A percentile compares a stretch with the other conserved stretches of the same genome.
Conservation (phyloP, 2,797 vertebrate species). For the Zalophus californianus region DNA sequence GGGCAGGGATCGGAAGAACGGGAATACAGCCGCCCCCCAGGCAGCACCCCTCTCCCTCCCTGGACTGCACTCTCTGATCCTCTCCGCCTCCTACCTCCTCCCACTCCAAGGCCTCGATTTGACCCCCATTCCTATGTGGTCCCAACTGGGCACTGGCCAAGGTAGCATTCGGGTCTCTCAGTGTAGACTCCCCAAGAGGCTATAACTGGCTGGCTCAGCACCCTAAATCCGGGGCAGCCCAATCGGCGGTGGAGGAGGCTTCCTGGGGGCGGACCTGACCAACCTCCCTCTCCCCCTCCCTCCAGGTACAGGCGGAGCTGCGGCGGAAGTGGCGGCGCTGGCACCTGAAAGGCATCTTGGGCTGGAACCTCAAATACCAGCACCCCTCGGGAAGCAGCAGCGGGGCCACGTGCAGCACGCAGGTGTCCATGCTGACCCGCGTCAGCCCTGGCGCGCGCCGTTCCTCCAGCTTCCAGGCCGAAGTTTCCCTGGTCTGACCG, state of each 20-base stretch:
- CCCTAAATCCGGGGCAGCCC: not conserved
- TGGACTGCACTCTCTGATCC: not conserved
- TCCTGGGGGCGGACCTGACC: not conserved
- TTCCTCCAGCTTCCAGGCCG: slow-evolving; percentile 89
- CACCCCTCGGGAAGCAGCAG: slow-evolving; percentile 95
- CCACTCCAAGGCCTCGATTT: not conserved
- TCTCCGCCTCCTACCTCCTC: not conserved
- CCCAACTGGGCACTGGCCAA: not conserved
- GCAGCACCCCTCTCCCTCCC: not conserved
- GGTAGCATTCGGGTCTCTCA: not conserved
- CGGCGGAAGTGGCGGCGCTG: slow-evolving; percentile 98
- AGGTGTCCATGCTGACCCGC: slow-evolving; percentile 97
- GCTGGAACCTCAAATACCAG: slow-evolving; percentile 94
- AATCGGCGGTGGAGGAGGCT: not conserved
- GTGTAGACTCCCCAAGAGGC: not conserved
- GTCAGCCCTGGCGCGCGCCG: slow-evolving; percentile 93
- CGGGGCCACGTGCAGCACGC: slow-evolving; percentile 96
- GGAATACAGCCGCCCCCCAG: not conserved
- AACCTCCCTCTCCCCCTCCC: not conserved
- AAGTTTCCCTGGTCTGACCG: slow-evolving; percentile 88
- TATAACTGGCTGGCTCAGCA: not conserved
- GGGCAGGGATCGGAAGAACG: not conserved
- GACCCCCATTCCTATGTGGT: not conserved
- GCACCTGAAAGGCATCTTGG: slow-evolving; percentile 94
- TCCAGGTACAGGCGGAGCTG: slow-evolving; percentile 96